phyloP scores from a whole-genome alignment of 1,140 invertebrate species.

The Ganaspis sp. region DNA sequence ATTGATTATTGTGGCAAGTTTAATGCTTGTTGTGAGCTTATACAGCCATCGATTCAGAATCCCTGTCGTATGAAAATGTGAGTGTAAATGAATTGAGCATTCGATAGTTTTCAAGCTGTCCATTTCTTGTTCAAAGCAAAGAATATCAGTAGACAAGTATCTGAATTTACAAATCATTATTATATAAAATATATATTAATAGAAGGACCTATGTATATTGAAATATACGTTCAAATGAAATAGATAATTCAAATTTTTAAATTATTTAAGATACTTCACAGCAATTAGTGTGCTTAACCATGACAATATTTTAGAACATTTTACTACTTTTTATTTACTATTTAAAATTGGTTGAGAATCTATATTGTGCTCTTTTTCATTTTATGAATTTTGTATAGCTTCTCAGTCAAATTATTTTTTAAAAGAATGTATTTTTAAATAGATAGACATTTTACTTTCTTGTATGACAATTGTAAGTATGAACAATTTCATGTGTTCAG shows the following conservation, averaged over 20 bases:
- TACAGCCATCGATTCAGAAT: background rate
- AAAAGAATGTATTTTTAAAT: background rate
- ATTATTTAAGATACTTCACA: background rate
- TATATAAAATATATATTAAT: conserved; percentile 1
- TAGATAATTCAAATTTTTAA: background rate
- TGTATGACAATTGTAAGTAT: background rate
- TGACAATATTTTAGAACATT: background rate
- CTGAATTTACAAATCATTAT: background rate
- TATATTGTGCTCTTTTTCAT: background rate
- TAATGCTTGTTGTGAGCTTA: background rate
- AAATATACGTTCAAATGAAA: conserved; percentile 7
- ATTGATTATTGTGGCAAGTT: background rate
- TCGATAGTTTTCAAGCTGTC: background rate
- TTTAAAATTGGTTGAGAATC: background rate
- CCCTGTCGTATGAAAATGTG: background rate
- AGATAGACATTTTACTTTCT: background rate
- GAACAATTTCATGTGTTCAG: background rate
- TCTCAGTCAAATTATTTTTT: background rate
- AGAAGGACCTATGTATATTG: conserved; percentile 7
- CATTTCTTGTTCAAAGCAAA: background rate
- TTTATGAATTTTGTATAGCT: conserved; percentile 1
- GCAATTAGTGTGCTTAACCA: conserved; percentile 1
- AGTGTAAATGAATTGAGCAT: background rate
- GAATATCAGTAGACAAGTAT: conserved; percentile 16
- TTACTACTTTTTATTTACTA: too few relatives aligned